Evolutionary conservation across 1,140 invertebrate genomes (phyloP), one percentile per base, ranked within the genome.

Genomic region (Conus ventricosus): DNA sequence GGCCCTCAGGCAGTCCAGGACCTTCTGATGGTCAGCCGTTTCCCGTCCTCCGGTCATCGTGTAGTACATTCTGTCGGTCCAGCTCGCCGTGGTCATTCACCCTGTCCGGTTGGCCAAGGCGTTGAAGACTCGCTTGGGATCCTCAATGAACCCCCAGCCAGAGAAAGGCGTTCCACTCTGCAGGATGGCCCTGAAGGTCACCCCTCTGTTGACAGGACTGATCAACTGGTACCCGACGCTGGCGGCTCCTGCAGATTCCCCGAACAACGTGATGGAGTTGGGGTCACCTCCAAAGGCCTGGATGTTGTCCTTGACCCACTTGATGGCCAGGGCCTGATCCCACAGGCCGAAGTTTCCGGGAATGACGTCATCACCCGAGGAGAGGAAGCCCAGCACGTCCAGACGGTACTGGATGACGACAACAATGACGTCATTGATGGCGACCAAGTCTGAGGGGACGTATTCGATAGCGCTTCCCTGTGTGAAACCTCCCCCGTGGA

Each of bases 211-310:
- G 96, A 98, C 96, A 4, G 98, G 98, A 15, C 98, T 99, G 8
- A 99, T 95, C 81, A 99, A 96, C 95, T 99, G 98, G 92, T 99
- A 96, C 25, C 97, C 97, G 4, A 99, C 98, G 63, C 98, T 98
- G 11, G 98, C 98, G 2, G 98, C 88, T 27, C 93, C 93, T 0
- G 93, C 91, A 15, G 90, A 91, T 51, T 93, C 89, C 15, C 93
- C 93, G 78, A 93, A 91, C 15, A 94, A 23, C 15, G 92, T 94
- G 17, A 94, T 91, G 13, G 67, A 83, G 25, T 91, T 86, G 71
- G 90, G 89, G 89, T 94, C 90, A 75, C 93, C 93, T n/a, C 91
- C 91, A 87, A 94, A 92, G 15, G 54, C 71, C 20, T 84, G 84
- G 88, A 95, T n/a, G 89, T 95, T 94, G 51, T 93, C 86, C 23